Percentiles rank a stretch among this genome's conserved stretches.
phyloP scores from a whole-genome alignment of 2,888 invertebrate genomes.

The Dryococelus australis region DNA sequence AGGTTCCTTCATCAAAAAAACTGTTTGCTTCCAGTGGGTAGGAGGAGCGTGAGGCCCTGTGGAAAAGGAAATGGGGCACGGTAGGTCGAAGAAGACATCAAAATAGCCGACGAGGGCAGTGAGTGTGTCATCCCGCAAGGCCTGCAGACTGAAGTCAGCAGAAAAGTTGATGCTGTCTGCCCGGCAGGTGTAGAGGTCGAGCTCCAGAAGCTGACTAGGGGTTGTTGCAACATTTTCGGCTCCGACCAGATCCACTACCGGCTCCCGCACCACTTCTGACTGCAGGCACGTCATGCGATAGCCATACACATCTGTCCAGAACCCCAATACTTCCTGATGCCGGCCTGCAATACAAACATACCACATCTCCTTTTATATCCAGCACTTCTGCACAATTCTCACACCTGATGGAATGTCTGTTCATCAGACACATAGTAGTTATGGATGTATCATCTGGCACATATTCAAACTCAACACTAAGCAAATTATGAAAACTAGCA shows the following conservation, averaged over 20 bases:
- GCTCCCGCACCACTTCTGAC: conserved; percentile 81
- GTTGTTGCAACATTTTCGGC: conserved; percentile 72
- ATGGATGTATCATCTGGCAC: no score
- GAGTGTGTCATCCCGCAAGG: conserved; percentile 70
- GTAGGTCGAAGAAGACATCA: conserved; percentile 83
- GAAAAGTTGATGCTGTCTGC: conserved; percentile 76
- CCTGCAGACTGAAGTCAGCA: conserved; percentile 71
- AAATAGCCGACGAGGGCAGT: conserved; percentile 91
- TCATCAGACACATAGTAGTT: no score
- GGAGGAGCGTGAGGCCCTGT: conserved; percentile 77
- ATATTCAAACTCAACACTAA: no score
- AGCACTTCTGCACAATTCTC: no score
- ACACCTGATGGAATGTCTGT: no score
- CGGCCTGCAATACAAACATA: conserved; percentile 62
- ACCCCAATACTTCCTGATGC: conserved; percentile 76
- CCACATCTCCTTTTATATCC: no score
- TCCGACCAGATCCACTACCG: conserved; percentile 72
- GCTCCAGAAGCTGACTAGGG: conserved; percentile 69
- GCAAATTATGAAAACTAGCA: no score
- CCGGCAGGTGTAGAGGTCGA: conserved; percentile 79
- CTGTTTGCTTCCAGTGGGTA: conserved; percentile 96
- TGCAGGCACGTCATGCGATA: conserved; percentile 94
- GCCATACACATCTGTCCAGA: conserved; percentile 94
- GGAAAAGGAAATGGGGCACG: conserved; percentile 71
- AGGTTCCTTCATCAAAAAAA: conserved; percentile 82